Base-by-base conservation (phyloP, 2,888 invertebrate species). In the Latrodectus elegans region DNA sequence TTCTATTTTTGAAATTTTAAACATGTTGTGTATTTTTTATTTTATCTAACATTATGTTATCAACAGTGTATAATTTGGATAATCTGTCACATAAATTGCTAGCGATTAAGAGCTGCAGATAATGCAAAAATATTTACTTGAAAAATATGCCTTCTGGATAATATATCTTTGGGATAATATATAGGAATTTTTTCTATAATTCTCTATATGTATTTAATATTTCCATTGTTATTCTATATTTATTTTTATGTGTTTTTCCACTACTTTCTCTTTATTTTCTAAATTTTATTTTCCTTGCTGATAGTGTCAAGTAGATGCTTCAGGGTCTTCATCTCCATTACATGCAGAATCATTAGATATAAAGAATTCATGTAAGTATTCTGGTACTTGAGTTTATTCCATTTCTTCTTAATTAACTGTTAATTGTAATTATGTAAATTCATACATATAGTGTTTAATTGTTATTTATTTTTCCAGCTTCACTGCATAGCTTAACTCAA, bases 291-390 rank as follows among this genome's bases (percentile, higher is more conserved):
- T 38, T 38, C 38, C 1, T 38, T 38, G 49, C 4, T 77, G 71
- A 71, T 8, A 82, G 83, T 85, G 81, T 64, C 89, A 90, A 74
- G 89, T 89, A 64, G 90, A 90, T 71, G 85, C 90, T 11, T 85
- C 89, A 85, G 85, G 89, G 11, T 88, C 88, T 49, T 84, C 88
- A 74, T 84, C 88, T 14, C 84, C 88, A 65, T 80, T 79, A 72
- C 71, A 55, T 15, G 38, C 83, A 14, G 83, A 88, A 15, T 53
- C 77, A 26, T 17, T 78, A 53, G 78, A 83, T 83, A n/a, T 83
- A 14, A 88, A 78, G 73, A 52, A 38, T 70, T 72, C 55, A 49
- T 68, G 87, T 88, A 78, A 72, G 87, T 87, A 68, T 77, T 38
- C 15, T 52, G 72, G n/a, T 55, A 53, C 6, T 71, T 26, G n/a